These are phyloP conservation scores for Pluvialis apricaria DNA, from an alignment of 2,113 vertebrate genomes.

Conservation along the genomic window DNA sequence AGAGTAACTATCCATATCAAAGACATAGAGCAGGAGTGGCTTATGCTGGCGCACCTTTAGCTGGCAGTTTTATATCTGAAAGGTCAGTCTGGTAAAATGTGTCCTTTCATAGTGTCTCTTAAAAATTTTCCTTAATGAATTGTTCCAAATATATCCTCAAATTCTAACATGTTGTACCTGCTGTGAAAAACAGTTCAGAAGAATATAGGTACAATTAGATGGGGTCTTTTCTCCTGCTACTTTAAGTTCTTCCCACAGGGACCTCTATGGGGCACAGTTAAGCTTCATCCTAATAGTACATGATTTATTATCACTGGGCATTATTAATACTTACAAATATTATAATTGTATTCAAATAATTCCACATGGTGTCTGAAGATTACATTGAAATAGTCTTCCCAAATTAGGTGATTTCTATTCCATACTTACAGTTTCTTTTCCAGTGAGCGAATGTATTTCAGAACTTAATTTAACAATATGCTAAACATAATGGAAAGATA, in stretches of 20 bases:
- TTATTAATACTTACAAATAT: not conserved
- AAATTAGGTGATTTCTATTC: not conserved
- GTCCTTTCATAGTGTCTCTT: not conserved
- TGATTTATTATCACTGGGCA: not conserved
- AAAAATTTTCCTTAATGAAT: not conserved
- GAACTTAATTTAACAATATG: not conserved
- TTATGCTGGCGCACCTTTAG: not conserved
- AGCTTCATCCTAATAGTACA: accelerated
- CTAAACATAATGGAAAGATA: not conserved
- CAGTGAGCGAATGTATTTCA: not conserved
- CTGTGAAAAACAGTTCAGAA: not conserved
- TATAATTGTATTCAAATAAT: not conserved
- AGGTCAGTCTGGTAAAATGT: accelerated
- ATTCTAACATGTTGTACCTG: not conserved
- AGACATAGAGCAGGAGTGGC: not conserved
- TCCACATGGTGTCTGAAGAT: not conserved
- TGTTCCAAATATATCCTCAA: not conserved
- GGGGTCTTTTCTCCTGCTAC: accelerated
- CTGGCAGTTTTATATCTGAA: not conserved
- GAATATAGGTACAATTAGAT: not conserved
- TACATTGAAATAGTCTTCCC: not conserved
- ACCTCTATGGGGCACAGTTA: not conserved
- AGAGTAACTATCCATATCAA: not conserved
- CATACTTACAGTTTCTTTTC: not conserved
- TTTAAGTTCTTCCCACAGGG: not conserved